phyloP scores from a whole-genome alignment of 2,888 invertebrate species.

The Drosophila robusta region DNA sequence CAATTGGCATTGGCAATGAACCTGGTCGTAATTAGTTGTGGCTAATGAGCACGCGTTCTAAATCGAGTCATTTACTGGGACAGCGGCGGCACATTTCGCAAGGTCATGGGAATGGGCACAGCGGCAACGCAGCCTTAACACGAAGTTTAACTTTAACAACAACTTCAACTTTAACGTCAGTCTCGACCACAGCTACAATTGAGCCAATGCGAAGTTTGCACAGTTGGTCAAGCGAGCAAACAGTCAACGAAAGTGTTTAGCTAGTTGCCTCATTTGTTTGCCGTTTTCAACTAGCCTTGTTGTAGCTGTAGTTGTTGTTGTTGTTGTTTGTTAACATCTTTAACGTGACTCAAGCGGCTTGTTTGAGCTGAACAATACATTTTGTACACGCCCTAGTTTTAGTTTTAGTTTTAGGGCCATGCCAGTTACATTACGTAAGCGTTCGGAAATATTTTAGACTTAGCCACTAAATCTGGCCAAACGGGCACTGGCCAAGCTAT shows the following conservation, averaged over 20 bases:
- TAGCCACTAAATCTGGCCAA: slow-evolving; percentile 34
- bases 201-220: slow-evolving; percentile 54
- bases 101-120: slow-evolving; percentile 72
- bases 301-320: slow-evolving; percentile 7
- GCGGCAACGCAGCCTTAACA: neutral
- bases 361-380: slow-evolving; percentile 40
- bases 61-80: slow-evolving; percentile 49
- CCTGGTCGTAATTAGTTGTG: slow-evolving; percentile 66
- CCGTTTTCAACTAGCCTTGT: slow-evolving; percentile 14
- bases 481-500: slow-evolving; percentile 22
- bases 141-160: slow-evolving; percentile 6
- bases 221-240: slow-evolving; percentile 74
- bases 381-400: slow-evolving; percentile 49
- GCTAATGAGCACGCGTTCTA: slow-evolving; percentile 63
- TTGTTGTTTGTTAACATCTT: slow-evolving; percentile 57
- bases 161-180: slow-evolving; percentile 13
- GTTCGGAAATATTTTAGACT: slow-evolving; percentile 31
- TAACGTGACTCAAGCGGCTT: slow-evolving; percentile 51
- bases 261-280: slow-evolving; percentile 64
- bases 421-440: slow-evolving; percentile 59
- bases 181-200: slow-evolving; percentile 36
- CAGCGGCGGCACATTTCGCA: slow-evolving; percentile 36
- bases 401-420: slow-evolving; percentile 57
- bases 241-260: slow-evolving; percentile 71
- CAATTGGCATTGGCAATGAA: slow-evolving; percentile 80